Evolutionary conservation across 2,888 invertebrate species (phyloP).

Genomic region (Platycnemis pennipes): DNA sequence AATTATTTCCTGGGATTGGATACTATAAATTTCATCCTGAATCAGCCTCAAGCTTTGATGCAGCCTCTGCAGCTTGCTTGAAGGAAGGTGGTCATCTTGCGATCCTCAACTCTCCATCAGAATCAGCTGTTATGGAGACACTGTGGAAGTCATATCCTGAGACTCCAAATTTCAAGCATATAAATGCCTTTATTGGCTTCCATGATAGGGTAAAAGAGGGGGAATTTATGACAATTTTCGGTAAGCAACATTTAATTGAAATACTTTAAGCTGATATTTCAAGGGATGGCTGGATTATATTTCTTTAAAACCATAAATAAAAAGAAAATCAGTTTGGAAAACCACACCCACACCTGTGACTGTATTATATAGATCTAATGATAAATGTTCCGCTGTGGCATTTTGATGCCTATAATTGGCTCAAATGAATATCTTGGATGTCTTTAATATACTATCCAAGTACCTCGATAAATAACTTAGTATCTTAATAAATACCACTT

Average conservation of each 20-base stretch:
- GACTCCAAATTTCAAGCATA: slow-evolving; percentile 8
- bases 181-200: slow-evolving; percentile 70
- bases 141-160: slow-evolving; percentile 62
- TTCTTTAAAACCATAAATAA: neutral
- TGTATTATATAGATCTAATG: too few relatives aligned
- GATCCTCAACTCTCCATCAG: slow-evolving; percentile 72
- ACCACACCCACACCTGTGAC: too few relatives aligned
- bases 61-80: neutral
- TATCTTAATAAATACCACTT: too few relatives aligned
- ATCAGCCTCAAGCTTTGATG: neutral
- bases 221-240: slow-evolving; percentile 70
- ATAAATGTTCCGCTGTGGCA: too few relatives aligned
- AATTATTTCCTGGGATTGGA: neutral
- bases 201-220: slow-evolving; percentile 70
- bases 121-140: slow-evolving; percentile 67
- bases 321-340: neutral
- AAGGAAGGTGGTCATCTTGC: slow-evolving; percentile 70
- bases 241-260: neutral
- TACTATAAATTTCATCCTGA: neutral
- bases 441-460: too few relatives aligned
- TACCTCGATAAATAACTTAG: too few relatives aligned
- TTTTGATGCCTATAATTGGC: too few relatives aligned
- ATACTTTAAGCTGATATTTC: too few relatives aligned
- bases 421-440: too few relatives aligned
- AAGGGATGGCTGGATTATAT: neutral